Percentiles rank a stretch among this genome's conserved stretches.
These are phyloP conservation scores for Chaitophorus viminalis DNA, from an alignment of 2,888 invertebrate species.

Conservation along the genomic window DNA sequence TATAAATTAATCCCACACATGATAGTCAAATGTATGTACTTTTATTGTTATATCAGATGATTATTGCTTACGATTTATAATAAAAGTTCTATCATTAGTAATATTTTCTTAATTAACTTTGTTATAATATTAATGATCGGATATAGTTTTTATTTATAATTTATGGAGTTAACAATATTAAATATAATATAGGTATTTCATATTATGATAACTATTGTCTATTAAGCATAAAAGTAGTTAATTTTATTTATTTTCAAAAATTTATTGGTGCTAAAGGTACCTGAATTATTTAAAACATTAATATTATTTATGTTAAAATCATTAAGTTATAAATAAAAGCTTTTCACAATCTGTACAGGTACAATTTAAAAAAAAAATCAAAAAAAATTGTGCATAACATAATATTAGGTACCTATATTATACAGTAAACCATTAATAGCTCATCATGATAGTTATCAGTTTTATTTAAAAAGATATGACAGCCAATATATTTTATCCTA, in stretches of 20 bases:
- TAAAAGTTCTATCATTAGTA: background rate
- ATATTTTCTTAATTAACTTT: background rate
- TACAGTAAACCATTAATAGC: too few relatives aligned
- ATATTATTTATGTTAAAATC: background rate
- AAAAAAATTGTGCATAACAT: too few relatives aligned
- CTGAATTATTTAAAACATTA: background rate
- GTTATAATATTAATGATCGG: background rate
- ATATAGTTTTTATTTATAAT: background rate
- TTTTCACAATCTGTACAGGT: too few relatives aligned
- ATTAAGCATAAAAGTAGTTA: background rate
- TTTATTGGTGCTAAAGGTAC: background rate
- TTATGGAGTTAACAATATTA: background rate
- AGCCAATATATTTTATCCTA: too few relatives aligned
- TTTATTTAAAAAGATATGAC: too few relatives aligned
- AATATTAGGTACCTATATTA: too few relatives aligned
- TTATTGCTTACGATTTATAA: background rate
- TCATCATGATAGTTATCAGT: too few relatives aligned
- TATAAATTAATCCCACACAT: constrained; percentile 1
- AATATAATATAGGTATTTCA: background rate
- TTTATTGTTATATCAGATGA: background rate
- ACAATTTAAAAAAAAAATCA: too few relatives aligned
- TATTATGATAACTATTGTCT: background rate
- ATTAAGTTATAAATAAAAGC: background rate
- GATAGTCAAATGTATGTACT: background rate
- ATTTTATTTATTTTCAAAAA: background rate